Conservation (phyloP, 2,888 invertebrate species). For the Pseudoips prasinana region DNA sequence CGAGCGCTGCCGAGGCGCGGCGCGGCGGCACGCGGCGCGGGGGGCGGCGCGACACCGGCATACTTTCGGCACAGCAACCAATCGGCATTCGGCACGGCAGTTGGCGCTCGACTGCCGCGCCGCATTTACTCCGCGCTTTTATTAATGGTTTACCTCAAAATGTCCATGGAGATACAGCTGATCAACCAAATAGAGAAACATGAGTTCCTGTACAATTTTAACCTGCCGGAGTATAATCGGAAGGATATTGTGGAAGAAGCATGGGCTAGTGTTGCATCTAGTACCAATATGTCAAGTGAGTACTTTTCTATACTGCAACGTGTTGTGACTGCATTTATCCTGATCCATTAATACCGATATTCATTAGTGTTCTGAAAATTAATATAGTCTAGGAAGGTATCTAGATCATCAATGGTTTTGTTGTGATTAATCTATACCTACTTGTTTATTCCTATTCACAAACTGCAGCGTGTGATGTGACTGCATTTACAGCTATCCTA, state of each 20-base stretch:
- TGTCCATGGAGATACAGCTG: constrained; percentile 41
- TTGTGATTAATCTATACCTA: too few species aligned
- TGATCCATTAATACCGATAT: too few species aligned
- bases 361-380: constrained; percentile 3
- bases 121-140: constrained; percentile 10
- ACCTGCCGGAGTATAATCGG: constrained; percentile 41
- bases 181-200: constrained; percentile 41
- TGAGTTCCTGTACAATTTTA: constrained; percentile 40
- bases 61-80: constrained; percentile 31
- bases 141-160: constrained; percentile 10
- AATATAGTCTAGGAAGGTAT: too few species aligned
- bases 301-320: constrained; percentile 1
- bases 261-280: constrained; percentile 37
- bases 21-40: constrained; percentile 31
- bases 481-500: too few species aligned
- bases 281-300: constrained; percentile 37
- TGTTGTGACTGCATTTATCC: too few species aligned
- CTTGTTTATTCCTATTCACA: too few species aligned
- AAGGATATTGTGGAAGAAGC: constrained; percentile 43
- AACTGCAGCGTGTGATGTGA: too few species aligned
- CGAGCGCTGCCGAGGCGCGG: constrained; percentile 23
- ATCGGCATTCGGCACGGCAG: constrained; percentile 27
- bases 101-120: constrained; percentile 23
- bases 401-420: too few species aligned
- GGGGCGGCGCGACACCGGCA: constrained; percentile 14